Percentiles rank a stretch among this genome's conserved stretches.
phyloP scores from a whole-genome alignment of 92 coral and sea anemone species.

The Epizoanthus illoricatus region DNA sequence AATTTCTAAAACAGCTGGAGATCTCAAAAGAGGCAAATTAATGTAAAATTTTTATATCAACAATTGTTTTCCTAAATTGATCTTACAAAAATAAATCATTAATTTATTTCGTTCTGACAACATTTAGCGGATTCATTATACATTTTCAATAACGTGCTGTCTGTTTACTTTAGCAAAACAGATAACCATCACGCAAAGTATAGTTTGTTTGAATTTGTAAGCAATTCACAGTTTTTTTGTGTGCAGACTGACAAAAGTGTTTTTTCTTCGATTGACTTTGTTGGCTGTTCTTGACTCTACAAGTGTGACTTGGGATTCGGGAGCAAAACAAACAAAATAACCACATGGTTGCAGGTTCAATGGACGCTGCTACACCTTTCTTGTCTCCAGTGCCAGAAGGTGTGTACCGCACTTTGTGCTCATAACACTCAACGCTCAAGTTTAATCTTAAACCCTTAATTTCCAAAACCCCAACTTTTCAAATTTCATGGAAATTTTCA shows the following conservation, averaged over 20 bases:
- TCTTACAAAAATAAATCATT: too few species aligned
- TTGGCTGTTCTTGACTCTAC: background rate
- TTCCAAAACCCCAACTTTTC: too few species aligned
- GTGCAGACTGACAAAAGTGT: background rate
- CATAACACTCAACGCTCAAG: too few species aligned
- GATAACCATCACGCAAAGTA: background rate
- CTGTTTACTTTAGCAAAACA: conserved; percentile 21
- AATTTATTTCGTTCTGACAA: background rate
- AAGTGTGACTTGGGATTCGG: background rate
- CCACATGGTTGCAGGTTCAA: background rate
- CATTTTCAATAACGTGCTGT: background rate
- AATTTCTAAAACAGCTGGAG: conserved; percentile 20
- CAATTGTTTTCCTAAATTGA: background rate
- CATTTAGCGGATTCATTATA: background rate
- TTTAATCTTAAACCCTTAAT: too few species aligned
- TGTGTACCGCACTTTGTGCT: too few species aligned
- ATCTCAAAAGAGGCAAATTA: background rate
- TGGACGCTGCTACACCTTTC: background rate
- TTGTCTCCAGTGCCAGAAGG: background rate
- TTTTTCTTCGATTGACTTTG: background rate
- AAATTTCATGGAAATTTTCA: too few species aligned
- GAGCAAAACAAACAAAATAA: background rate
- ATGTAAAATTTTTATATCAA: background rate
- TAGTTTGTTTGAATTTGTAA: background rate
- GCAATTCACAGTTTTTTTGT: background rate